Conservation (phyloP, 1,140 invertebrate species). For the Tetragnatha versicolor region DNA sequence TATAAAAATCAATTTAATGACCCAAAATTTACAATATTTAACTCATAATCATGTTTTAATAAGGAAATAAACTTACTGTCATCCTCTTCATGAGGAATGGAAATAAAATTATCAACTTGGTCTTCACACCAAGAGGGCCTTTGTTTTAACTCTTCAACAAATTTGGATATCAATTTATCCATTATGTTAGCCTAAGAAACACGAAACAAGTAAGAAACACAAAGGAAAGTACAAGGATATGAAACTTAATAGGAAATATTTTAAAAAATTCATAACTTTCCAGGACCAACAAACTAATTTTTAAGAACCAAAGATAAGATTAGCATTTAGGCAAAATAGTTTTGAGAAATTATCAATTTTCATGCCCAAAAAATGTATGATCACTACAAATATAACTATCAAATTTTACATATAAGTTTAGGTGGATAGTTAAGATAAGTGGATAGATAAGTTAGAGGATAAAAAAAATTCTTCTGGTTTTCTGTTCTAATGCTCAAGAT, state of each 20-base stretch:
- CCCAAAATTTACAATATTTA: background rate
- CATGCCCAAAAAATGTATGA: no score
- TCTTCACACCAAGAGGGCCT: constrained; percentile 66
- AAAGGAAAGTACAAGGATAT: background rate
- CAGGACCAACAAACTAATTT: no score
- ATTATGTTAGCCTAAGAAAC: constrained; percentile 78
- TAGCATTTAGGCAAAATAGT: no score
- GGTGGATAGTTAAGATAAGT: no score
- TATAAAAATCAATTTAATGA: background rate
- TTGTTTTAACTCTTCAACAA: constrained; percentile 76
- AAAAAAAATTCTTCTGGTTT: no score
- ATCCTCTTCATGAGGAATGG: constrained; percentile 62
- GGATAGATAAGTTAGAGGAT: no score
- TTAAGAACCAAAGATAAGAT: no score
- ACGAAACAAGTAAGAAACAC: background rate
- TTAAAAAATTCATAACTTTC: background rate
- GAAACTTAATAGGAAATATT: background rate
- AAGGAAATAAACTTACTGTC: constrained; percentile 57
- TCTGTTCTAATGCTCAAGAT: no score
- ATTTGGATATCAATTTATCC: constrained; percentile 87
- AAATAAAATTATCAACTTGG: constrained; percentile 61
- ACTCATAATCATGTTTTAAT: background rate
- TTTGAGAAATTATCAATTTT: no score
- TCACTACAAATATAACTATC: no score
- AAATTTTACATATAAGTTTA: no score